Evolutionary conservation across 2,113 vertebrate species (phyloP).

Genomic region (Axis porcinus): DNA sequence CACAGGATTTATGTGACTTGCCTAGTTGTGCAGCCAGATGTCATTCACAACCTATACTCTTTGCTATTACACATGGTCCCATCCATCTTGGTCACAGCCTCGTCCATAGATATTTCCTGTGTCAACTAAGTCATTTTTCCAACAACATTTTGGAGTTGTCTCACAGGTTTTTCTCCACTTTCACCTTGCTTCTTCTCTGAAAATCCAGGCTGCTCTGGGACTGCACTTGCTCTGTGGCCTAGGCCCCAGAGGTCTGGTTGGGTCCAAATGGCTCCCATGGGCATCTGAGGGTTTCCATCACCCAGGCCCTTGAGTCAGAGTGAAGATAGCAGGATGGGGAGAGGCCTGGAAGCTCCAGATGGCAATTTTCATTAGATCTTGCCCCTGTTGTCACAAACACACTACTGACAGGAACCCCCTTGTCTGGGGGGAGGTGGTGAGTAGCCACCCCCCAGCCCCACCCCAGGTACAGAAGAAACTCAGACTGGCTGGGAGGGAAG

Average conservation of each 20-base stretch:
- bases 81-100: background rate
- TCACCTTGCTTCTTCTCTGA: background rate
- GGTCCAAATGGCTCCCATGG: rapidly evolving
- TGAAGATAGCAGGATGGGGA: background rate
- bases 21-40: background rate
- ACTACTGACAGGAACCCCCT: background rate
- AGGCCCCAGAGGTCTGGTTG: background rate
- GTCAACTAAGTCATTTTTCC: background rate
- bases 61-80: background rate
- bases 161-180: background rate
- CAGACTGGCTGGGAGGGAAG: background rate
- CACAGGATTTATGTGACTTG: background rate
- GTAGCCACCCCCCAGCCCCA: rapidly evolving
- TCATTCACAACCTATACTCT: background rate
- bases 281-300: background rate
- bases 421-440: background rate
- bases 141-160: background rate
- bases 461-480: background rate
- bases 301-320: background rate
- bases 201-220: background rate
- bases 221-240: too few species aligned
- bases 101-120: background rate
- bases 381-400: background rate
- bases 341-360: background rate
- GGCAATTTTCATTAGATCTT: background rate